Percentiles rank a stretch among this genome's conserved stretches.
Evolutionary conservation across 1,140 invertebrate species (phyloP).

Genomic region (Reticulitermes speratus): DNA sequence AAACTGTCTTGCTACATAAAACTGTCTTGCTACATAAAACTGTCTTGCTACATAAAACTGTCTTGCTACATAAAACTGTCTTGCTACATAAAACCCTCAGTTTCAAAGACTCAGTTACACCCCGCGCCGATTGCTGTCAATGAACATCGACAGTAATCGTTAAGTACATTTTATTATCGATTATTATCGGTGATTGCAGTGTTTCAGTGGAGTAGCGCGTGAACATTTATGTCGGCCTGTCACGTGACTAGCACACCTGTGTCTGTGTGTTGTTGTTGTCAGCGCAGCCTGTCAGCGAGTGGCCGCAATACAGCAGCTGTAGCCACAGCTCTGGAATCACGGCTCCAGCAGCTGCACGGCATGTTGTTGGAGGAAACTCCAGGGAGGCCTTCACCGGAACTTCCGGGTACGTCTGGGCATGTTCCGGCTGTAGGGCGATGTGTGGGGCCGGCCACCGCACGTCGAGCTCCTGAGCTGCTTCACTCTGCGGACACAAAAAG

Average conservation of each 20-base stretch:
- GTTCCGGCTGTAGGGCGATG: slow-evolving; percentile 66
- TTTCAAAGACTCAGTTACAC: too few species aligned
- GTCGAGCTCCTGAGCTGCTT: slow-evolving; percentile 56
- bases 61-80: too few species aligned
- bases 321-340: slow-evolving; percentile 69
- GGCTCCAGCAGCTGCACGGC: slow-evolving; percentile 52
- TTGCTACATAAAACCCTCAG: too few species aligned
- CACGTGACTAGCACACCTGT: slow-evolving; percentile 42
- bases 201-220: too few species aligned
- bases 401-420: slow-evolving; percentile 75
- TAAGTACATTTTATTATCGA: too few species aligned
- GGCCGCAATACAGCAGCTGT: slow-evolving; percentile 75
- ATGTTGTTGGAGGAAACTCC: slow-evolving; percentile 68
- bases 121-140: too few species aligned
- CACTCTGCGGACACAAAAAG: neutral
- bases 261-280: slow-evolving; percentile 50
- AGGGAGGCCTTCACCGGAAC: slow-evolving; percentile 66
- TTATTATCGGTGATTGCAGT: too few species aligned
- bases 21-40: too few species aligned
- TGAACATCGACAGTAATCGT: too few species aligned
- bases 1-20: too few species aligned
- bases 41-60: too few species aligned
- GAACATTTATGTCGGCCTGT: too few species aligned
- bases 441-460: slow-evolving; percentile 76
- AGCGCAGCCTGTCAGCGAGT: slow-evolving; percentile 53